Evolutionary conservation across 2,888 invertebrate species (phyloP), one percentile per base, ranked within the genome.

Genomic region (Drosophila lacicola): DNA sequence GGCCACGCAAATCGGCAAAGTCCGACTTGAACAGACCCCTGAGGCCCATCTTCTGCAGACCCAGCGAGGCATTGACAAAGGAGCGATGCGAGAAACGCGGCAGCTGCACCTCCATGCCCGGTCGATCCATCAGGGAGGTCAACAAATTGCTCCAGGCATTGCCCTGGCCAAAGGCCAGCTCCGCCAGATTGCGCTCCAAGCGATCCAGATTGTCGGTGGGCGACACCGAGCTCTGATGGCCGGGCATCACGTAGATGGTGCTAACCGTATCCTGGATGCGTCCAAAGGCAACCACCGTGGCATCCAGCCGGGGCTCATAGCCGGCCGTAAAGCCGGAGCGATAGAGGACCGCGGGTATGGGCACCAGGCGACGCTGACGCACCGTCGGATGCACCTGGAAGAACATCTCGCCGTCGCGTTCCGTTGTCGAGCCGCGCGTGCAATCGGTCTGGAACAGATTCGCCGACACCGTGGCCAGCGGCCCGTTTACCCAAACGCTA

Each of bases 391-490:
- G 95, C 0, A 96, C 96, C 34, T 96, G 96, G 92, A 97, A 97
- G 92, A 96, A 97, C 94, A 97, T 95, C 92, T 97, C 97, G 0
- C 97, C 97, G 83, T 97, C 97, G 53, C 97, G 94, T 25, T 96
- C 96, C 41, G 95, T 94, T 0, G 95, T 95, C 0, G 96, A 96
- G 3, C 95, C 95, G 33, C 93, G 93, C 0, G 95, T 94, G 91
- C 97, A 97, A 85, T 97, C 96, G 17, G 96, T 97, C 95, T 97
- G 94, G 91, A 96, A 97, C 64, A 97, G 95, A 89, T 97, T 97
- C 1, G 96, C 96, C 2, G 96, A 96, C 69, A 97, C 94, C 0
- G 96, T 96, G 44, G 97, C 96, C 50, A 97, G 91, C 2, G 97
- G 97, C 6, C 96, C 95, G 80, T 95, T 94, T 80, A 96, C 94